These are phyloP conservation scores for honey bee (Apis mellifera) DNA, from an alignment of 1,140 invertebrate genomes.

Conservation along the genomic window Amel_HAv3.1 CM009931.2:12006501-12007000, in stretches of 20 bases:
- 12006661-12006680: too few relatives aligned
- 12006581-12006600: neutral
- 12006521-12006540: too few relatives aligned
- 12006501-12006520: too few relatives aligned
- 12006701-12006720: neutral
- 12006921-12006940: constrained; percentile 52
- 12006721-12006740: neutral
- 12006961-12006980: neutral
- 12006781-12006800: constrained; percentile 43
- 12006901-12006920: constrained; percentile 55
- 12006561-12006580: neutral
- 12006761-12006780: constrained; percentile 10
- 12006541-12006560: neutral
- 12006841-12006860: constrained; percentile 44
- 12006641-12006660: neutral
- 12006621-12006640: neutral
- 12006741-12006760: neutral
- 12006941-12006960: constrained; percentile 38
- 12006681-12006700: constrained; percentile 36
- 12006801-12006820: constrained; percentile 22
- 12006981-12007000: neutral
- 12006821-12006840: constrained; percentile 25
- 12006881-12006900: constrained; percentile 35
- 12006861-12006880: constrained; percentile 47
- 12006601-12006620: neutral